Percentiles rank a stretch among this genome's conserved stretches.
Evolutionary conservation across 2,113 vertebrate genomes (phyloP).

Genomic region (Suncus etruscus): DNA sequence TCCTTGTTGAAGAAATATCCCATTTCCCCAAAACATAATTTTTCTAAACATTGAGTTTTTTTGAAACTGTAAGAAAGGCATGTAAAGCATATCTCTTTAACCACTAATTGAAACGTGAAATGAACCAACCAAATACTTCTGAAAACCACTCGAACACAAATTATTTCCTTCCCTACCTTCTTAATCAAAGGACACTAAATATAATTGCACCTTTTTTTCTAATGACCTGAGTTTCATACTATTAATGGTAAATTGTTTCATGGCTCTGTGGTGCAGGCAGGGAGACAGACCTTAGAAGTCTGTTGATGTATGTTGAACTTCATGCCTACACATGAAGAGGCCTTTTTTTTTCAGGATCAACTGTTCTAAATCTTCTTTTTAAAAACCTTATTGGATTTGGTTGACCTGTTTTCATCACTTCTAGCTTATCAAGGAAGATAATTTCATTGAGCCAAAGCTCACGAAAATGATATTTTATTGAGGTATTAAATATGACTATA

Average conservation of each 20-base stretch:
- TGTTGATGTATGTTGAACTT: neutral
- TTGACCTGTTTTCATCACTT: neutral
- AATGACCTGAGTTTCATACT: constrained; percentile 39
- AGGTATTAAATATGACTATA: neutral
- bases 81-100: constrained; percentile 29
- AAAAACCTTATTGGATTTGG: too few relatives aligned
- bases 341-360: too few relatives aligned
- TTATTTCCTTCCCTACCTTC: constrained; percentile 27
- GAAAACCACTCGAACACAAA: constrained; percentile 38
- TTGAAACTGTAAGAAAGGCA: neutral
- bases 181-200: constrained; percentile 16
- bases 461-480: neutral
- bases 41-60: neutral
- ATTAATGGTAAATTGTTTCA: constrained; percentile 33
- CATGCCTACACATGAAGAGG: neutral
- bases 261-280: neutral
- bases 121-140: neutral
- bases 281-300: neutral
- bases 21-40: neutral
- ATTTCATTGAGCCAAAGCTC: neutral
- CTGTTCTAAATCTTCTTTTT: too few relatives aligned
- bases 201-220: constrained; percentile 19
- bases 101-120: constrained; percentile 56
- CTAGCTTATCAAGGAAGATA: neutral
- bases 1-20: neutral